A percentile compares a stretch with the other conserved stretches of the same genome.
Conservation (phyloP, 2,888 invertebrate species). For the Monoplex corrugatus region DNA sequence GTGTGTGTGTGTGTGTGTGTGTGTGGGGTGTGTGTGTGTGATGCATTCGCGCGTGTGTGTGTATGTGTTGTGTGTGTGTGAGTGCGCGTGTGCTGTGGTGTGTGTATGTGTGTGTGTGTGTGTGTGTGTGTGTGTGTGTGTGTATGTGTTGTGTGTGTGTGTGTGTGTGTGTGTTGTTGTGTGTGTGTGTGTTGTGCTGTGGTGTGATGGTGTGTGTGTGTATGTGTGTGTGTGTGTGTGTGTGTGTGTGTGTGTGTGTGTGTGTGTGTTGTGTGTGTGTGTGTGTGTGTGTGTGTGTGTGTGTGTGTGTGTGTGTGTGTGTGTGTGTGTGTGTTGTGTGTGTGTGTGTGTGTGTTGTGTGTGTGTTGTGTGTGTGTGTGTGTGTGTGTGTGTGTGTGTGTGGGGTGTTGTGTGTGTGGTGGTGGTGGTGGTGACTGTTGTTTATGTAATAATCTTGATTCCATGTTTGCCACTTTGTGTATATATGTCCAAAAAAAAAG, state of each 20-base stretch:
- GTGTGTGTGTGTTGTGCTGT: constrained; percentile 29
- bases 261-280: background rate
- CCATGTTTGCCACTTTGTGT: too few relatives aligned
- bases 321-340: background rate
- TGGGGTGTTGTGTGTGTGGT: background rate
- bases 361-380: background rate
- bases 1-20: too few relatives aligned
- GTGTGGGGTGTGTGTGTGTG: too few relatives aligned
- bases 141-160: background rate
- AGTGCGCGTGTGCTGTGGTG: too few relatives aligned
- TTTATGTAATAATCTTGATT: too few relatives aligned
- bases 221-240: constrained; percentile 4
- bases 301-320: background rate
- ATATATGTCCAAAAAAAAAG: too few relatives aligned
- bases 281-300: background rate
- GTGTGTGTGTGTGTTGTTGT: background rate
- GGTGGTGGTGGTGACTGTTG: too few relatives aligned
- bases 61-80: too few relatives aligned
- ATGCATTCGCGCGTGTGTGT: too few relatives aligned
- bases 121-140: background rate
- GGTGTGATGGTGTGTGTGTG: constrained; percentile 14
- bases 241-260: background rate
- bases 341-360: constrained; percentile 12
- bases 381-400: background rate
- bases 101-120: too few relatives aligned